These are phyloP conservation scores for Nesidiocoris tenuis DNA, from an alignment of 2,888 invertebrate species.

Conservation along the genomic window DNA sequence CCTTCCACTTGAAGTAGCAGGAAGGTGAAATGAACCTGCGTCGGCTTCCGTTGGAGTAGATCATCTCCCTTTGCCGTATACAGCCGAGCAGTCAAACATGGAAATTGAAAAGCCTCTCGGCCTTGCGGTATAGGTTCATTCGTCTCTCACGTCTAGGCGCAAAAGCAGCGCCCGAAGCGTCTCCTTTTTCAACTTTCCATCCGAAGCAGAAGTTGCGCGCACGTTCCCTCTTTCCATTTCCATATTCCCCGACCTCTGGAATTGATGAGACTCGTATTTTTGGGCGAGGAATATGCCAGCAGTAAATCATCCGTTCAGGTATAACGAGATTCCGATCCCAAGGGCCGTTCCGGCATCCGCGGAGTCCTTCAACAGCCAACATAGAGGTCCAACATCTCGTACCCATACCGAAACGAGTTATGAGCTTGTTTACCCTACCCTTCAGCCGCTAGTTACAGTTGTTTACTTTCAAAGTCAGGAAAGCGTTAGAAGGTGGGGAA, in stretches of 20 bases:
- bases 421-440: slow-evolving; percentile 17
- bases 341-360: not conserved
- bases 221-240: slow-evolving; percentile 4
- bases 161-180: not conserved
- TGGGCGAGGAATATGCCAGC: slow-evolving; percentile 21
- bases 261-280: slow-evolving; percentile 34
- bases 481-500: not conserved
- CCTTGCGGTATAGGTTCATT: not conserved
- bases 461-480: not conserved
- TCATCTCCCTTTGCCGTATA: too few relatives aligned
- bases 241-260: slow-evolving; percentile 12
- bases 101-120: slow-evolving; percentile 29
- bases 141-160: not conserved
- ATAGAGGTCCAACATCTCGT: not conserved
- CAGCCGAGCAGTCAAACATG: slow-evolving; percentile 19
- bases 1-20: too few relatives aligned
- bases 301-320: slow-evolving; percentile 32
- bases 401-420: slow-evolving; percentile 1
- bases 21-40: too few relatives aligned
- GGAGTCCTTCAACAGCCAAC: not conserved
- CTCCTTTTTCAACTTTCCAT: slow-evolving; percentile 7
- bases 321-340: slow-evolving; percentile 20
- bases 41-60: too few relatives aligned
- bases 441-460: not conserved
- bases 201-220: slow-evolving; percentile 3